These are phyloP conservation scores for Alentia gelatinosa DNA, from an alignment of 2,888 invertebrate species.

Conservation along the genomic window DNA sequence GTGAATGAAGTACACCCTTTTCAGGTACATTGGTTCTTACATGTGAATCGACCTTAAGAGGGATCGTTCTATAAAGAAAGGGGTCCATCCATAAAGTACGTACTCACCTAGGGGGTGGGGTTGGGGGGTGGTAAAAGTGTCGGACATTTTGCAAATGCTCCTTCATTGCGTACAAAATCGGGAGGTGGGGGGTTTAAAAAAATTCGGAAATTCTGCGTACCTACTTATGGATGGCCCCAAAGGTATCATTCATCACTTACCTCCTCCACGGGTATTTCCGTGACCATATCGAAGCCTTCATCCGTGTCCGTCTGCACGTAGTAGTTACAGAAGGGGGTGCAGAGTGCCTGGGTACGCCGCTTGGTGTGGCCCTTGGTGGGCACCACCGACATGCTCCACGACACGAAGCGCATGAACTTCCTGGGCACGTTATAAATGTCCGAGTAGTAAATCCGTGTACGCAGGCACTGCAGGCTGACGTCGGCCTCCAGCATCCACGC, in stretches of 20 bases:
- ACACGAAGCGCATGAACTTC: slow-evolving; percentile 85
- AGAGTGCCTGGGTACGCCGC: slow-evolving; percentile 84
- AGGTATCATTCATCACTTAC: too few relatives aligned
- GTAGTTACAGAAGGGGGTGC: slow-evolving; percentile 89
- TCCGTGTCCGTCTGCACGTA: slow-evolving; percentile 89
- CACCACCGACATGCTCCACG: slow-evolving; percentile 68
- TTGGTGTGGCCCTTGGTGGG: slow-evolving; percentile 56
- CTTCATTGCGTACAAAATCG: too few relatives aligned
- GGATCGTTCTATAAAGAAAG: too few relatives aligned
- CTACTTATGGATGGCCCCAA: too few relatives aligned
- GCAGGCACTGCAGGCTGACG: slow-evolving; percentile 88
- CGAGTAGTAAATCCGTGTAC: slow-evolving; percentile 85
- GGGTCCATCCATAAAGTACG: too few relatives aligned
- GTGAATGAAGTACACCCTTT: too few relatives aligned
- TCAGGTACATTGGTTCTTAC: too few relatives aligned
- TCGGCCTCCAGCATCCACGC: slow-evolving; percentile 90
- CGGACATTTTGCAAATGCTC: too few relatives aligned
- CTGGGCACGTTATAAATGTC: slow-evolving; percentile 86
- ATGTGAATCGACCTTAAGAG: too few relatives aligned
- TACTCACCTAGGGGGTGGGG: too few relatives aligned
- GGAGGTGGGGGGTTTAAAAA: background rate
- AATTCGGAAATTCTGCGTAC: too few relatives aligned
- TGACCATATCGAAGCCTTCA: slow-evolving; percentile 91
- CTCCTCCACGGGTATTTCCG: slow-evolving; percentile 88
- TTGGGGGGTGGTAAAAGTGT: too few relatives aligned